Base-by-base conservation (phyloP, 1,140 invertebrate genomes). In the Alviniconcha marisindica region DNA sequence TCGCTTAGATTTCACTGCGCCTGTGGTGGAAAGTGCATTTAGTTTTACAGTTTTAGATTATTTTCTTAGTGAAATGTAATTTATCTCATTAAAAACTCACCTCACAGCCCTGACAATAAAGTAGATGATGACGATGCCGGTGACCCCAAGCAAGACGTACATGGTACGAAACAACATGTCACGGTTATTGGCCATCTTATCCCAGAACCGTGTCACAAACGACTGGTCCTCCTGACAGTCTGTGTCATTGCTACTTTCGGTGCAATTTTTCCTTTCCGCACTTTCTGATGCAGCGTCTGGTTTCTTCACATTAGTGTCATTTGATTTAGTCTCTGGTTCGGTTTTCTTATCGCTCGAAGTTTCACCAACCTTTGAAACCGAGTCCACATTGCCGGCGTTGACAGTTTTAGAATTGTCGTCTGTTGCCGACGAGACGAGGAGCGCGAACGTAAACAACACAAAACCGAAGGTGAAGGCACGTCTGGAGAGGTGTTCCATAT, bases 161-260 rank as follows among this genome's bases (percentile, higher is more conserved):
- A 89, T 71, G n/a, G 86, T 85, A 60, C 88, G 81, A 18, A 87
- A 36, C 66, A 89, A 83, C 88, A 89, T 89, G 1, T 77, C 86
- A 69, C 86, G 88, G 71, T 89, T 88, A 38, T 87, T 51, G 1
- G 36, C 18, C 44, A 84, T 73, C 56, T 76, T 28, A 38, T 56
- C 56, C 54, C 56, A 77, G 5, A 83, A 51, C 31, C 24, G 56
- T n/a, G 36, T 69, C 10, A 44, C 74, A 51, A 48, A 48, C 40
- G 36, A 66, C 31, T n/a, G n/a, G 4, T 40, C 40, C 38, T 38
- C 60, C 5, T n/a, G 18, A 15, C 51, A 79, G 18, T 44, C 21
- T 2, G 56, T 66, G 18, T 31, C 40, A 44, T 80, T 80, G 24
- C 31, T 80, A 36, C n/a, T 60, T 14, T 0, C 36, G 12, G 54